Evolutionary conservation across 2,113 vertebrate species (phyloP), one percentile per base, ranked within the genome.

Genomic region (Megaceryle torquata): DNA sequence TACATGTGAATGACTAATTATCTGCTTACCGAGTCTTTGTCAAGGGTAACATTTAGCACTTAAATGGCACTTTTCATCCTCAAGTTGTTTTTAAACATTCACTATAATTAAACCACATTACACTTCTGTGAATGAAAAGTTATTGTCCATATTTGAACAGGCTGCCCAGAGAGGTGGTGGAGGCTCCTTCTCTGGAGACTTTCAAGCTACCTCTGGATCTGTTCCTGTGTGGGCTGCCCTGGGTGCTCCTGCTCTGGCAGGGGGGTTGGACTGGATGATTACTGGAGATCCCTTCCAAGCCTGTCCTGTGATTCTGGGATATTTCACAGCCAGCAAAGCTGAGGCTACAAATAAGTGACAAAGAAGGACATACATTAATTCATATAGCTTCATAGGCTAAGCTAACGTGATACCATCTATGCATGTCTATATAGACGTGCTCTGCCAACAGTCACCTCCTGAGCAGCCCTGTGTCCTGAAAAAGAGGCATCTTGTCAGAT

Each of bases 1-100:
- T 63, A 50, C 39, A 77, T 72, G 50, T 88, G 46, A 89, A 87
- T 95, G 46, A 50, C 50, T 70, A 91, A 71, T 93, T 76, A 86
- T 63, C 57, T 72, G 48, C 71, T 86, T 70, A 57, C 25, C 18
- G 41, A 72, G 74, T 57, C 91, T 85, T 87, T 87, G 87, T 89
- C 78, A 91, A 92, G 65, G 74, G 57, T 54, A 92, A 88, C 48
- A 54, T 37, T 75, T 39, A 86, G 56, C 77, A 92, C 77, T 86
- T 67, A 39, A 37, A 77, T 2, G 18, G 37, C 37, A 82, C 88
- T 93, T 71, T 46, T 74, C 71, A 83, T 91, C 68, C 79, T 70
- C 63, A 83, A 86, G 82, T 87, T 89, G 74, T 82, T 95, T 95
- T 93, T 80, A 93, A 95, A 82, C 59, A 67, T 83, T 70, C 56